Evolutionary conservation across 2,888 invertebrate genomes (phyloP).

Genomic region (Drosophila mayaguana): DNA sequence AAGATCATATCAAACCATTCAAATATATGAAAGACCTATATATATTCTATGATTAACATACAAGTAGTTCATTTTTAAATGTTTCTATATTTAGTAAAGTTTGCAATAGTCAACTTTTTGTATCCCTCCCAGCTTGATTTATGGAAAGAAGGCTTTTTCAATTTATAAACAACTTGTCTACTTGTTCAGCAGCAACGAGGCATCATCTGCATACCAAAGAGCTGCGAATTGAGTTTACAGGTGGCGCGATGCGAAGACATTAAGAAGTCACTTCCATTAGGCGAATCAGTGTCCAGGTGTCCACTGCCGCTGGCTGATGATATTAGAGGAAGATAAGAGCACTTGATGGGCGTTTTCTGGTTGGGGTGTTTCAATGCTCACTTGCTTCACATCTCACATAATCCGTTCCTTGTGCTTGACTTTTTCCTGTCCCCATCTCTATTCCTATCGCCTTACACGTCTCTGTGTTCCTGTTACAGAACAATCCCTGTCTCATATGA

Average conservation of each 20-base stretch:
- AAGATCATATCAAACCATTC: background rate
- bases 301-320: background rate
- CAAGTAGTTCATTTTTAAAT: too few relatives aligned
- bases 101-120: too few relatives aligned
- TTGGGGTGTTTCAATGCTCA: too few relatives aligned
- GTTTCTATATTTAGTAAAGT: too few relatives aligned
- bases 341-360: conserved; percentile 6
- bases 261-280: conserved; percentile 46
- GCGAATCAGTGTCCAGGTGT: conserved; percentile 32
- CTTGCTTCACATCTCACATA: too few relatives aligned
- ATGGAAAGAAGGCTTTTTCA: background rate
- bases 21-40: background rate
- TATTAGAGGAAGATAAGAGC: conserved; percentile 27
- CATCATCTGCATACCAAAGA: background rate
- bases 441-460: too few relatives aligned
- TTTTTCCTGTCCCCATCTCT: too few relatives aligned
- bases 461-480: too few relatives aligned
- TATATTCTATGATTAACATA: background rate
- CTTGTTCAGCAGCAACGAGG: background rate
- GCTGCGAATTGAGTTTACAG: conserved; percentile 49
- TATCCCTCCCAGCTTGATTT: conserved; percentile 5
- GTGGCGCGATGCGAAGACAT: conserved; percentile 2
- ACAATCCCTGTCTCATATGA: too few relatives aligned
- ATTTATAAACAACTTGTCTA: background rate
- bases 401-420: too few relatives aligned